Conservation (phyloP, 2,888 invertebrate genomes). For the Noctua janthe region DNA sequence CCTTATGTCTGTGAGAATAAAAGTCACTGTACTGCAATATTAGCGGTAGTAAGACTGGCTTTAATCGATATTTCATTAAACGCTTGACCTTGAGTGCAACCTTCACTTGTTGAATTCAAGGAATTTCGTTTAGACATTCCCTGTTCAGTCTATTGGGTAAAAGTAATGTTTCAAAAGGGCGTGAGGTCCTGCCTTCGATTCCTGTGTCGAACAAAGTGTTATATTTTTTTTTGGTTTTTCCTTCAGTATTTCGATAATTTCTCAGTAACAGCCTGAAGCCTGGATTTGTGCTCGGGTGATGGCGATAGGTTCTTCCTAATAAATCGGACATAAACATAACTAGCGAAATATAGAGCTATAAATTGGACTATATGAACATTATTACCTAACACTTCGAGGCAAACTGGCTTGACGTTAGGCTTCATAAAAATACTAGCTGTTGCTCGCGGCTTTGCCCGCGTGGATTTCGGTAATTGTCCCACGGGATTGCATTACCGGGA, state of each 20-base stretch:
- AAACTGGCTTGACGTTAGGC: too few species aligned
- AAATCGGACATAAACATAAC: too few species aligned
- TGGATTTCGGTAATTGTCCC: too few species aligned
- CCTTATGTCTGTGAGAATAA: not conserved
- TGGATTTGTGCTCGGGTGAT: not conserved
- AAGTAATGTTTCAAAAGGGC: not conserved
- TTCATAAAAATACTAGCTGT: too few species aligned
- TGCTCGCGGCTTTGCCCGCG: too few species aligned
- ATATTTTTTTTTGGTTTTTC: not conserved
- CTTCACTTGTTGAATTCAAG: not conserved
- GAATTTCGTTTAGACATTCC: not conserved
- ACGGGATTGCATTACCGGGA: too few species aligned
- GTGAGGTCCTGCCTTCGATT: not conserved
- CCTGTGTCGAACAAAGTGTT: not conserved
- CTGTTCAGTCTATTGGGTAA: not conserved
- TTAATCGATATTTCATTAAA: not conserved
- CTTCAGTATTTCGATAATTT: not conserved
- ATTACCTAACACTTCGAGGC: too few species aligned
- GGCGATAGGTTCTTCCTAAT: too few species aligned
- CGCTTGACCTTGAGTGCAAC: not conserved
- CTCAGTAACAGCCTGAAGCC: too few species aligned
- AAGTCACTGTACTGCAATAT: not conserved
- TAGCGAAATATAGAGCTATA: too few species aligned
- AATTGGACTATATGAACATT: too few species aligned
- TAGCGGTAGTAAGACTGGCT: not conserved